Conservation (phyloP, 92 coral and sea anemone genomes). For the Anthopleura xanthogrammica region DNA sequence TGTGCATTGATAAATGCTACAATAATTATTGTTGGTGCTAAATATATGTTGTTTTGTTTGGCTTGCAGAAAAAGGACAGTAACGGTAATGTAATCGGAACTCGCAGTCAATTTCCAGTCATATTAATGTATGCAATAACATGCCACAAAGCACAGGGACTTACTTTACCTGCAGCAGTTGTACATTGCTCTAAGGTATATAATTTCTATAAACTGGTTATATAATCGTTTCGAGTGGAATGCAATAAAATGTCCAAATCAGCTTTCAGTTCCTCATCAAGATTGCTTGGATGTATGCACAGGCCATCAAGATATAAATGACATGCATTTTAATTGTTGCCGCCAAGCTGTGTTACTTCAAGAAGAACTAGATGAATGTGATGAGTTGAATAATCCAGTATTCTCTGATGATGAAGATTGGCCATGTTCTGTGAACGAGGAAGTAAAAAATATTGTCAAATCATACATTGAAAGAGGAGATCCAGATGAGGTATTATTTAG, state of each 20-base stretch:
- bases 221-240: not conserved
- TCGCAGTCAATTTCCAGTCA: conserved; percentile 38
- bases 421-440: conserved; percentile 6
- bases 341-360: conserved; percentile 16
- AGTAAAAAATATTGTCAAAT: conserved; percentile 23
- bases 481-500: conserved; percentile 18
- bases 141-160: conserved; percentile 35
- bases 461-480: conserved; percentile 51
- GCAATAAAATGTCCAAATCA: not conserved
- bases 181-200: conserved; percentile 10
- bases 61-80: too few relatives aligned
- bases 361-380: not conserved
- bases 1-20: too few relatives aligned
- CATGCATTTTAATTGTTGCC: conserved; percentile 26
- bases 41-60: too few relatives aligned
- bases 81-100: conserved; percentile 31
- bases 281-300: conserved; percentile 25
- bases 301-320: not conserved
- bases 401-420: conserved; percentile 25
- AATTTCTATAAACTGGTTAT: not conserved
- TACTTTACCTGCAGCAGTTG: not conserved
- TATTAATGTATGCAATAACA: conserved; percentile 38
- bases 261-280: conserved; percentile 20
- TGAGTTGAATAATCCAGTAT: not conserved
- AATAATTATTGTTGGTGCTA: too few relatives aligned